A percentile compares a stretch with the other conserved stretches of the same genome.
Conservation (phyloP, 1,140 invertebrate species). For the Matsumurasca onukii region DNA sequence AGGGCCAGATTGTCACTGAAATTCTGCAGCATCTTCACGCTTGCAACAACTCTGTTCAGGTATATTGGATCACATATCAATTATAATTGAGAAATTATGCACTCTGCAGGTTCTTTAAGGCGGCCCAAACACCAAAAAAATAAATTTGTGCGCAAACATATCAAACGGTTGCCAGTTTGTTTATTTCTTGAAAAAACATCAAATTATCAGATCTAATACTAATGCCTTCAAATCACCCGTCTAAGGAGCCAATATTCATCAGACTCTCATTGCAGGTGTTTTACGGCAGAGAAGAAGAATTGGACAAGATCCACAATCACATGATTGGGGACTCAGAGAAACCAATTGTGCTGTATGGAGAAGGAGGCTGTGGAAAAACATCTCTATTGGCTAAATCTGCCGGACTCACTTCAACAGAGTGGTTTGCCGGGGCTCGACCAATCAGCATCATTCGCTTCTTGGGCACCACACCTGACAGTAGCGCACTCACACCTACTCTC, state of each 20-base stretch:
- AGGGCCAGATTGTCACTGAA: conserved; percentile 93
- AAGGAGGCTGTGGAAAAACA: conserved; percentile 97
- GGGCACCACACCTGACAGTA: conserved; percentile 96
- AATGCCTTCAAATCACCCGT: too few species aligned
- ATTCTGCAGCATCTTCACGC: conserved; percentile 96
- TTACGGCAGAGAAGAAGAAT: conserved; percentile 87
- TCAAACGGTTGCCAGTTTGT: neutral
- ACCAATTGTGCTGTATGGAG: conserved; percentile 92
- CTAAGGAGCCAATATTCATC: too few species aligned
- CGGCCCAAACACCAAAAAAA: too few species aligned
- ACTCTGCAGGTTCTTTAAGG: too few species aligned
- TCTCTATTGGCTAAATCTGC: conserved; percentile 93
- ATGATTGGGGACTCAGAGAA: conserved; percentile 84
- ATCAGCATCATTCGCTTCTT: conserved; percentile 90
- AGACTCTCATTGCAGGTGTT: conserved; percentile 79
- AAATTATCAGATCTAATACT: too few species aligned
- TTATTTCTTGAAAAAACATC: neutral
- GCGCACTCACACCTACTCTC: conserved; percentile 88
- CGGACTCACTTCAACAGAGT: conserved; percentile 67
- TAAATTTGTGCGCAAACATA: too few species aligned
- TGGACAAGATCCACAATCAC: conserved; percentile 80
- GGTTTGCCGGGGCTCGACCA: conserved; percentile 74
- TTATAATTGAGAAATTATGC: too few species aligned
- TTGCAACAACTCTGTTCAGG: conserved; percentile 93
- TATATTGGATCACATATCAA: too few species aligned